A percentile compares a stretch with the other conserved stretches of the same genome.
These are phyloP conservation scores for Petrocephalus microphthalmus DNA, from an alignment of 2,113 vertebrate genomes.

Conservation along the genomic window DNA sequence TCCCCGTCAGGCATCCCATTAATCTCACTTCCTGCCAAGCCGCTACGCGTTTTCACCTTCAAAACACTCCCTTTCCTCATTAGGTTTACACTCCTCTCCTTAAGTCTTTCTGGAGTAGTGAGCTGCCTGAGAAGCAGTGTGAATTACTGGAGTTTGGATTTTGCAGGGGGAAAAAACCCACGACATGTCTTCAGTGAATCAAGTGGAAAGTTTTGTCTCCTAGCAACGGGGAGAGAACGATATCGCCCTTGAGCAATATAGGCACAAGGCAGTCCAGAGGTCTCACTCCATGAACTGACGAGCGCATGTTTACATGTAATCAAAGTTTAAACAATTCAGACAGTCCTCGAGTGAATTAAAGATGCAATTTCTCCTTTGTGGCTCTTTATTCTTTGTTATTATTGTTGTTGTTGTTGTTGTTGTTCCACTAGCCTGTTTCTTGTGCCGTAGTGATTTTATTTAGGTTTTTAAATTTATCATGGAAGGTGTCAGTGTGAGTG, in stretches of 20 bases:
- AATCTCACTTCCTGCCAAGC: slow-evolving; percentile 44
- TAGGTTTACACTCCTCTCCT: slow-evolving; percentile 43
- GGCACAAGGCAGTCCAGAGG: slow-evolving; percentile 31
- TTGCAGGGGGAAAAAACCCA: slow-evolving; percentile 32
- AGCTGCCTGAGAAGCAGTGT: slow-evolving; percentile 41
- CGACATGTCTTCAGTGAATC: slow-evolving; percentile 43
- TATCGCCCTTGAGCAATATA: slow-evolving; percentile 22
- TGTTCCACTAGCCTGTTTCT: neutral
- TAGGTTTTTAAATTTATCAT: neutral
- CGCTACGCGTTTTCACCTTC: slow-evolving; percentile 32
- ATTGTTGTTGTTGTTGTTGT: slow-evolving; percentile 6
- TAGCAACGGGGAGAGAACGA: slow-evolving; percentile 51
- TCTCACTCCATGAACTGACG: slow-evolving; percentile 32
- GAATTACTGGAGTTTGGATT: slow-evolving; percentile 45
- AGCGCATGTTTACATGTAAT: slow-evolving; percentile 46
- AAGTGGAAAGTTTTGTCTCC: slow-evolving; percentile 50
- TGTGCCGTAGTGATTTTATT: too few species aligned
- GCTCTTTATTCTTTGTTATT: neutral
- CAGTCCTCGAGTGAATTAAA: slow-evolving; percentile 15
- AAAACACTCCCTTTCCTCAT: slow-evolving; percentile 45
- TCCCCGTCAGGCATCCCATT: slow-evolving; percentile 46
- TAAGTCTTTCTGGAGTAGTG: slow-evolving; percentile 52
- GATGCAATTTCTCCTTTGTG: slow-evolving; percentile 34
- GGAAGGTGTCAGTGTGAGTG: neutral
- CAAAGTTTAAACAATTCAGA: slow-evolving; percentile 32